Evolutionary conservation across 92 coral and sea anemone genomes (phyloP).

Genomic region (Meandrina meandrites): DNA sequence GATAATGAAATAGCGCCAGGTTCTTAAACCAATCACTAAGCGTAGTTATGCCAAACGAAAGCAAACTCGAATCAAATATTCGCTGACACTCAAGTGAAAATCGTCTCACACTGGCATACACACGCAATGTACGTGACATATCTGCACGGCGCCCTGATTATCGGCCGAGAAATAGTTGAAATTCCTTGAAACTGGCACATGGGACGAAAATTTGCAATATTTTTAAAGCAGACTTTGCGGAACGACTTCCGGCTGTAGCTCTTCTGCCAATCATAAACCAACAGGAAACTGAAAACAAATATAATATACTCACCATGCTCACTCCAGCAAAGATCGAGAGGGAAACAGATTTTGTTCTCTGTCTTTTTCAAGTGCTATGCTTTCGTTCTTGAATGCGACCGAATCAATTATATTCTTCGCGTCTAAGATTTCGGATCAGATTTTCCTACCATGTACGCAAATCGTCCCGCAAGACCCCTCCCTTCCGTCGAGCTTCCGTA

Average conservation of each 20-base stretch:
- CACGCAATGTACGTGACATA: too few relatives aligned
- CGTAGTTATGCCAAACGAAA: too few relatives aligned
- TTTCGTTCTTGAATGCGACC: too few relatives aligned
- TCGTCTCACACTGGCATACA: too few relatives aligned
- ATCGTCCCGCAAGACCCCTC: slow-evolving; percentile 24
- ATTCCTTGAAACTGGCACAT: background rate
- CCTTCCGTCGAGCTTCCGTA: slow-evolving; percentile 13
- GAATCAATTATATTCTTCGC: too few relatives aligned
- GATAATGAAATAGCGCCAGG: too few relatives aligned
- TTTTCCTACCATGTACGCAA: background rate
- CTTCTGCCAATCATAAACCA: background rate
- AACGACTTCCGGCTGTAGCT: background rate
- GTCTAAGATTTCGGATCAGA: background rate
- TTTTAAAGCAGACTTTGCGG: too few relatives aligned
- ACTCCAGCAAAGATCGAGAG: background rate
- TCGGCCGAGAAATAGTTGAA: too few relatives aligned
- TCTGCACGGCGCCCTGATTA: too few relatives aligned
- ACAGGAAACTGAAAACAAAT: background rate
- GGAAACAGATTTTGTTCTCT: background rate
- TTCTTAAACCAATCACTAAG: too few relatives aligned
- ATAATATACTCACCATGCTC: background rate
- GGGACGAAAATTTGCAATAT: background rate
- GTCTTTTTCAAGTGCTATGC: background rate
- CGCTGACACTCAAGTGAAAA: too few relatives aligned
- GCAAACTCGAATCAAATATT: too few relatives aligned